phyloP scores from a whole-genome alignment of 2,888 invertebrate species.

The Caenorhabditis uteleia region DNA sequence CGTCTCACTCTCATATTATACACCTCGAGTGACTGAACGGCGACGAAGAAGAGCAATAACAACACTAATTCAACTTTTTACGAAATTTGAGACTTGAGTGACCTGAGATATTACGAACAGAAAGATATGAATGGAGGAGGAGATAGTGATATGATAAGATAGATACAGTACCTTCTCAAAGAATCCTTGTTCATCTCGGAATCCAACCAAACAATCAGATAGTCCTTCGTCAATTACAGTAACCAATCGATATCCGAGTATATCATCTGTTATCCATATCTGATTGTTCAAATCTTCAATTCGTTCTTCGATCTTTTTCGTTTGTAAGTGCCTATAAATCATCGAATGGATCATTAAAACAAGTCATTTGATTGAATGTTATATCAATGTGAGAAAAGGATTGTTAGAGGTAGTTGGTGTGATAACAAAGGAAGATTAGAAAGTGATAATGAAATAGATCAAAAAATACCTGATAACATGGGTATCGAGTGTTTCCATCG shows the following conservation, averaged over 20 bases:
- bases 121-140: conserved; percentile 10
- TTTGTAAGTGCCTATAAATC: conserved; percentile 29
- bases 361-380: too few species aligned
- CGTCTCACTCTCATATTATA: too few species aligned
- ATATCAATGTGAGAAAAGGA: too few species aligned
- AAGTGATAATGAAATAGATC: neutral
- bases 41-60: too few species aligned
- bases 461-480: neutral
- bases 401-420: too few species aligned
- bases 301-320: conserved; percentile 35
- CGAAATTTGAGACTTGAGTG: conserved; percentile 33
- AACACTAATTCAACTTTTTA: too few species aligned
- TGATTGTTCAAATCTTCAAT: conserved; percentile 38
- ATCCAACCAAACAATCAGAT: conserved; percentile 54
- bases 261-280: conserved; percentile 60
- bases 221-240: conserved; percentile 51
- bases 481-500: neutral
- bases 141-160: neutral
- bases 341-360: too few species aligned
- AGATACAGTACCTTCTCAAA: conserved; percentile 57
- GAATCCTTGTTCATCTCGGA: conserved; percentile 60
- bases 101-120: conserved; percentile 11
- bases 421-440: too few species aligned
- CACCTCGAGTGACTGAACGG: too few species aligned
- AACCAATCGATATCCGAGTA: conserved; percentile 44